Evolutionary conservation across 2,113 vertebrate genomes (phyloP), one percentile per base, ranked within the genome.

Genomic region (Melanotaenia duboulayi): DNA sequence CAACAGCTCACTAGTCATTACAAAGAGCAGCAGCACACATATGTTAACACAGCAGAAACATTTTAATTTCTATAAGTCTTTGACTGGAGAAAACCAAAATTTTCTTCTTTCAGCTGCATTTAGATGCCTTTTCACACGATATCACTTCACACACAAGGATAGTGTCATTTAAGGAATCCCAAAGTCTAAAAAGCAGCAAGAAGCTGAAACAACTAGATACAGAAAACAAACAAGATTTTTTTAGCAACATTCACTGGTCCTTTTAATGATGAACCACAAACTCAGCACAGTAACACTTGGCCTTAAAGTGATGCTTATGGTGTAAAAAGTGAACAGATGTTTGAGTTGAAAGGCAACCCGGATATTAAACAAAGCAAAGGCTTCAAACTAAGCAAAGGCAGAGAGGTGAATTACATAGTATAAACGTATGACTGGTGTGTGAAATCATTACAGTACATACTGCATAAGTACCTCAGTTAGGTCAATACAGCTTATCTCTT

Each of bases 201-300:
- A 49, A 17, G 42, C 32, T 52, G n/a, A 57, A 68, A 35, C 44
- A 66, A 64, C 14, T 1, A 78, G 11, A 7, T 32, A 13, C 4
- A 60, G 62, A 24, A 49, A 32, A 37, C 23, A 59, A n/a, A n/a
- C n/a, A 0, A 65, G 23, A n/a, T 49, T 55, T 77, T 74, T 78
- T 69, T 82, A 73, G 50, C 62, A 60, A 71, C 71, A 74, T 80
- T 80, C 65, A 32, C 74, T 62, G 69, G 68, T 84, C 65, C 56
- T 70, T 56, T 65, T 25, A 37, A 19, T 67, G 39, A 42, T 22
- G 56, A 84, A 74, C 57, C 25, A 73, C 68, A 84, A 14, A 49
- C 37, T 67, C 22, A 59, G 35, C 24, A 55, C 58, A 70, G 23
- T 11, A 59, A 81, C 54, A 61, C 49, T 39, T 63, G 60, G 56